These are phyloP conservation scores for Oxygymnocypris stewartii DNA, from an alignment of 2,113 vertebrate species.

Conservation along the genomic window DNA sequence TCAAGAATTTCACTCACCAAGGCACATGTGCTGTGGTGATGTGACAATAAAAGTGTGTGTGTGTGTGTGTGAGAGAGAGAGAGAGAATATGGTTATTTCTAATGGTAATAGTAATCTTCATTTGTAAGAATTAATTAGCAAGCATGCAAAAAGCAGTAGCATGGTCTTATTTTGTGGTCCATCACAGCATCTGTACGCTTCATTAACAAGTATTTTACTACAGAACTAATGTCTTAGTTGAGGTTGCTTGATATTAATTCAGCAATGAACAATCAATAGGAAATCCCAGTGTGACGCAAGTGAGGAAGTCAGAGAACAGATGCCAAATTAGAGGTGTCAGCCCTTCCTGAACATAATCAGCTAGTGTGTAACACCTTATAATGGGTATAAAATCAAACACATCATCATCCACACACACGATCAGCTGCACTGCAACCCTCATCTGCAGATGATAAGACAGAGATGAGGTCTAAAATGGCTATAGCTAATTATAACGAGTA, in stretches of 20 bases:
- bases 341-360: slow-evolving; percentile 27
- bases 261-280: not conserved
- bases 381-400: not conserved
- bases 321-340: slow-evolving; percentile 28
- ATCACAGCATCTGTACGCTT: not conserved
- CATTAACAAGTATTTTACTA: not conserved
- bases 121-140: not conserved
- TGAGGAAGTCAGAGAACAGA: slow-evolving; percentile 3
- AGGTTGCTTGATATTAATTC: not conserved
- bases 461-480: slow-evolving; percentile 4
- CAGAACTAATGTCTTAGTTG: not conserved
- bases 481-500: slow-evolving; percentile 15
- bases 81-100: not conserved
- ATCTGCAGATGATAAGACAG: slow-evolving; percentile 20
- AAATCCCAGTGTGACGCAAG: slow-evolving; percentile 24
- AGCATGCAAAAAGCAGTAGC: not conserved
- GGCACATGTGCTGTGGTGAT: too few relatives aligned
- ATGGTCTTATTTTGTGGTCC: not conserved
- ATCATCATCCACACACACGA: not conserved
- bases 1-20: too few relatives aligned
- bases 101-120: not conserved
- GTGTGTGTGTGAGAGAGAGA: too few relatives aligned
- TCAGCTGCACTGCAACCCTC: not conserved
- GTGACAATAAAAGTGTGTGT: too few relatives aligned
- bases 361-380: slow-evolving; percentile 3